These are phyloP conservation scores for Tuberolachnus salignus DNA, from an alignment of 2,888 invertebrate genomes.

Conservation along the genomic window DNA sequence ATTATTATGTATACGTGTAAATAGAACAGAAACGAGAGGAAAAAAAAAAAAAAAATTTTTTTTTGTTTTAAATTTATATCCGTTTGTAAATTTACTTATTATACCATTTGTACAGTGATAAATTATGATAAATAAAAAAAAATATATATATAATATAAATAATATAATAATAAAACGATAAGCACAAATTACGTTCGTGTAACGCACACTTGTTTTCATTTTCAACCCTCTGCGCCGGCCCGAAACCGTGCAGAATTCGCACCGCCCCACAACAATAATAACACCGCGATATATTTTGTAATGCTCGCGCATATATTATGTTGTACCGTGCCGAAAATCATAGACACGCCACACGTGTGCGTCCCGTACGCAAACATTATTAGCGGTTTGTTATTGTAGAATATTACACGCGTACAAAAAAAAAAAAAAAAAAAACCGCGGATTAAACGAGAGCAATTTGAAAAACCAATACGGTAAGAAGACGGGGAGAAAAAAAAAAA, in stretches of 20 bases:
- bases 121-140: too few species aligned
- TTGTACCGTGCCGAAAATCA: neutral
- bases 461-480: slow-evolving; percentile 12
- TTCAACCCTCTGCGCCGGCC: neutral
- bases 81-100: slow-evolving; percentile 8
- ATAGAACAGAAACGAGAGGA: too few species aligned
- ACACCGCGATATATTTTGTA: too few species aligned
- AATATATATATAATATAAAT: neutral
- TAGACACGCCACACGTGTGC: slow-evolving; percentile 20
- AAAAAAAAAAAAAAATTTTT: too few species aligned
- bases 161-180: neutral
- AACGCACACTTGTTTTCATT: slow-evolving; percentile 34
- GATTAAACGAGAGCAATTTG: slow-evolving; percentile 13
- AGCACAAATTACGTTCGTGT: neutral
- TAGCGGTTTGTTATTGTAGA: slow-evolving; percentile 30
- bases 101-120: neutral
- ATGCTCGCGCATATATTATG: too few species aligned
- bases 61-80: too few species aligned
- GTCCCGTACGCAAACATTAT: slow-evolving; percentile 35
- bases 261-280: neutral
- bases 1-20: neutral
- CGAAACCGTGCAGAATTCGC: too few species aligned
- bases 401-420: neutral
- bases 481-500: too few species aligned
- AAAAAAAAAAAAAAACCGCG: too few species aligned